Base-by-base conservation (phyloP, 2,113 vertebrate species). In the Coracopsis vasa region DNA sequence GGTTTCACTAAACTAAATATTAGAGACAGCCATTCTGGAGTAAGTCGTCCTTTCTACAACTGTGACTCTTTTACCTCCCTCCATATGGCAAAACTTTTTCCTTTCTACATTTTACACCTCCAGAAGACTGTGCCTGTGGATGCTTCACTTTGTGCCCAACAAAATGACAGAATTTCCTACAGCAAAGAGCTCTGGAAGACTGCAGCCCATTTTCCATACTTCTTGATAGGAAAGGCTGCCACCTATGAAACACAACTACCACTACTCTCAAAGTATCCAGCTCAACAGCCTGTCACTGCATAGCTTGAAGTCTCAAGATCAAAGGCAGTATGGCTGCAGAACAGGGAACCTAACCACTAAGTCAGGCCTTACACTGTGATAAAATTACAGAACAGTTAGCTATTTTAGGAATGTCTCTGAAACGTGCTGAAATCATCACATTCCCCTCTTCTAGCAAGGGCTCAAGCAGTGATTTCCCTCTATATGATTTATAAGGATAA, bases 341-440 rank as follows among this genome's bases (percentile, higher is more conserved):
- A 33, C 45, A 93, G 48, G 58, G 62, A 80, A 65, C 17, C 25
- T 50, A 71, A 95, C 29, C 54, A 44, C 77, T 91, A 91, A 85
- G 70, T 73, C 51, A 92, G 77, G 67, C 67, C 37, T 90, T 91
- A 37, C 3, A 17, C 37, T 71, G 61, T 75, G 90, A 93, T 95
- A 90, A 95, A 95, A 93, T 77, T 81, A 85, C 69, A 92, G 73
- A 93, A 18, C 15, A 88, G 56, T 78, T 70, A 65, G 82, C 62
- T 89, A 93, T 93, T 91, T 67, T 37, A 82, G 77, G 83, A 95
- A 93, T 89, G 90, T 28, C 50, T 92, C 53, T 60, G 50, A 87
- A 95, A 85, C 73, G 87, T 66, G 80, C 88, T 93, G 93, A 94
- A 96, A 82, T 75, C 69, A 93, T 95, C 94, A 87, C 73, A 89